Evolutionary conservation across 64 coral and sea anemone species (phyloP), one percentile per base, ranked within the genome.

Genomic region (Dendronephthya gigantea): DNA sequence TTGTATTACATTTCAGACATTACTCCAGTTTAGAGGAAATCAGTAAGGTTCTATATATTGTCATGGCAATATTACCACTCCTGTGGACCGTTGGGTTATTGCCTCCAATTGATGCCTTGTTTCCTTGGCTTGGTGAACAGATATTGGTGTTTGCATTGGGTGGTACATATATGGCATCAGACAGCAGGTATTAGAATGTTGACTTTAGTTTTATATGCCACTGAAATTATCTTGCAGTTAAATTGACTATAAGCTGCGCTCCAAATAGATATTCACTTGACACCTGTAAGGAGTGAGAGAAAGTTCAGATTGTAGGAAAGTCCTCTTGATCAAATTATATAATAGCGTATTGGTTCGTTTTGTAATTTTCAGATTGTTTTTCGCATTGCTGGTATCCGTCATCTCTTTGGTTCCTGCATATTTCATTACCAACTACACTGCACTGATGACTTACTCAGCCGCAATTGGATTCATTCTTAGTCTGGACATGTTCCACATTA

Each of bases 81-180:
- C 69, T 98, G 11, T 98, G 95, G 95, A 76, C 82, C 13, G 12
- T 93, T 85, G 95, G 92, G 49, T 39, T 90, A 23, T 82, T 98
- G 10, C 95, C 95, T 27, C 92, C 95, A 17, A 37, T 98, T 25
- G 95, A 98, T 93, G 95, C 90, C 48, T 38, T 98, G 51, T 92
- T 93, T 86, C 56, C 95, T 9, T 98, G 95, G 95, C 39, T 84
- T n/a, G 85, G 76, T 83, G 95, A 98, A 56, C 92, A 98, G 48
- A 41, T 37, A 27, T 49, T 98, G 83, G 87, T 98, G 19, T 65
- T 93, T 36, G 88, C 87, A 16, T 87, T 98, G 9, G 95, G 95
- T 33, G 95, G 95, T 11, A 93, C 92, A 82, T 85, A 92, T 7
- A 87, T 98, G 89, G 92, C 92, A 40, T 89, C 95, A 82, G 95